A percentile compares a stretch with the other conserved stretches of the same genome.
phyloP scores from a whole-genome alignment of 2,113 vertebrate species.

The Cynoglossus semilaevis region DNA sequence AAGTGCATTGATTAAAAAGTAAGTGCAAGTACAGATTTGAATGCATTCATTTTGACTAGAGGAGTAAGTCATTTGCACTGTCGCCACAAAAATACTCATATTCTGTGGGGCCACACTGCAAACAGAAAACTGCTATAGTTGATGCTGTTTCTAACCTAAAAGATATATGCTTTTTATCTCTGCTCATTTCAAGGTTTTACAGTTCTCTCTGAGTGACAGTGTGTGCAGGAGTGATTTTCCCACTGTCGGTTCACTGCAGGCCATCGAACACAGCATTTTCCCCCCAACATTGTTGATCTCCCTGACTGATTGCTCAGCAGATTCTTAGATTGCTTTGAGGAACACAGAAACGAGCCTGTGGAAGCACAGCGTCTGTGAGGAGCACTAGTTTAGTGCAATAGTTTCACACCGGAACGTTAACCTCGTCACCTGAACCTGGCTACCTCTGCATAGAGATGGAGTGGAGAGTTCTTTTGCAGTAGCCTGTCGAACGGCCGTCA shows the following conservation, averaged over 20 bases:
- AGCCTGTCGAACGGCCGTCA: constrained; percentile 62
- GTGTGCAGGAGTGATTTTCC: constrained; percentile 49
- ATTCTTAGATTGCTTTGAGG: constrained; percentile 56
- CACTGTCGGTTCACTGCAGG: constrained; percentile 51
- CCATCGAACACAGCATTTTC: constrained; percentile 53
- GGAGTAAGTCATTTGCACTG: constrained; percentile 70
- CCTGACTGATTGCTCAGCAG: constrained; percentile 64
- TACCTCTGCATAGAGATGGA: constrained; percentile 74
- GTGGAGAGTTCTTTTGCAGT: constrained; percentile 61
- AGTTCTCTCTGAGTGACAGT: constrained; percentile 65
- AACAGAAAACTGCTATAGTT: constrained; percentile 78
- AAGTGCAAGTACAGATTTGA: constrained; percentile 94
- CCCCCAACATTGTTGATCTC: constrained; percentile 57
- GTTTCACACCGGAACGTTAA: constrained; percentile 65
- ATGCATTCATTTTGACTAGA: constrained; percentile 89
- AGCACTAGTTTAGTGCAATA: constrained; percentile 81
- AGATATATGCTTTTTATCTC: constrained; percentile 67
- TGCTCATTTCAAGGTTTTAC: constrained; percentile 64
- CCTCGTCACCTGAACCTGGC: constrained; percentile 68
- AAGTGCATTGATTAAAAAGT: constrained; percentile 96
- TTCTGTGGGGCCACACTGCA: constrained; percentile 78
- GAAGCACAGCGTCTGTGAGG: constrained; percentile 70
- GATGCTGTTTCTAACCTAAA: constrained; percentile 96
- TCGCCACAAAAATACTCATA: constrained; percentile 66
- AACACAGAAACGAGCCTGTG: constrained; percentile 65